Evolutionary conservation across 92 coral and sea anemone genomes (phyloP).

Genomic region (Zoanthus sociatus): DNA sequence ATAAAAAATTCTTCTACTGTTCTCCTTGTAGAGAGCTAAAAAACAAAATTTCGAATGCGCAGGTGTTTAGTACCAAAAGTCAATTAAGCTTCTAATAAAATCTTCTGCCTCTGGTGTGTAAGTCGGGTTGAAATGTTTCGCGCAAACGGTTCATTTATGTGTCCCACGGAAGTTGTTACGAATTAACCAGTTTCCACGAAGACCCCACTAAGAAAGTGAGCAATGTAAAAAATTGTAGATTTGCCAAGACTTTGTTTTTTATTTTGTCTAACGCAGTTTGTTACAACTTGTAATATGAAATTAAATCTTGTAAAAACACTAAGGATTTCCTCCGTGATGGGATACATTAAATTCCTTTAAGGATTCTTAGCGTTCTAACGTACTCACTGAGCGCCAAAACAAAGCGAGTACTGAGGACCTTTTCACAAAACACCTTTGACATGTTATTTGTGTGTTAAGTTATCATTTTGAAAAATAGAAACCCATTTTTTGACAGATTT

Average conservation of each 20-base stretch:
- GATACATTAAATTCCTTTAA: too few relatives aligned
- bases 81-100: background rate
- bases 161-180: background rate
- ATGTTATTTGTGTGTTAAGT: background rate
- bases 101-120: background rate
- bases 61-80: background rate
- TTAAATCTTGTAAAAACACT: background rate
- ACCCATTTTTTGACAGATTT: background rate
- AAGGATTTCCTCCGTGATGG: background rate
- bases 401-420: too few relatives aligned
- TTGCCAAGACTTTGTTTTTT: background rate
- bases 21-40: too few relatives aligned
- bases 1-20: too few relatives aligned
- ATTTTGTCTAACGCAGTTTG: background rate
- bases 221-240: background rate
- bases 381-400: background rate
- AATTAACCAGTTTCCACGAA: background rate
- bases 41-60: too few relatives aligned
- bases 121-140: background rate
- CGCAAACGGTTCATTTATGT: background rate
- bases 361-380: too few relatives aligned
- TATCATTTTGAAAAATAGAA: background rate
- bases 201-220: background rate
- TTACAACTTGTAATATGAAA: background rate
- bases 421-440: background rate